Conservation (phyloP, 2,888 invertebrate species). For the Troides oblongomaculatus region DNA sequence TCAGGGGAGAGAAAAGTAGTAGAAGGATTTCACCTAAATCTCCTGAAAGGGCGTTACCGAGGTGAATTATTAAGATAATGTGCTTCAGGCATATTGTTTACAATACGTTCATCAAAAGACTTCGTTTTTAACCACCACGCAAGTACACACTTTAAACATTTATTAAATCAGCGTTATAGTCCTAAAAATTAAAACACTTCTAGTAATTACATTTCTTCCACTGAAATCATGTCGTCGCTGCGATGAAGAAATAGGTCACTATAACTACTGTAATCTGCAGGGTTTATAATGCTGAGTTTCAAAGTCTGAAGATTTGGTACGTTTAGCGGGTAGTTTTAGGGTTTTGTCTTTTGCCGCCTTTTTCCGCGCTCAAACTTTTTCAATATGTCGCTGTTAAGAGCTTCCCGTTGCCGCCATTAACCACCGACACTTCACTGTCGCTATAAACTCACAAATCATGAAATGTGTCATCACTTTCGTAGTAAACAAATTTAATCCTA, state of each 20-base stretch:
- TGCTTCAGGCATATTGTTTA: conserved; percentile 45
- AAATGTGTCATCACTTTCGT: conserved; percentile 61
- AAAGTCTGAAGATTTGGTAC: conserved; percentile 22
- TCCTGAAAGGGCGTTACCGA: conserved; percentile 67
- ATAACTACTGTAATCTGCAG: conserved; percentile 19
- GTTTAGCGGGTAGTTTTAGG: conserved; percentile 24
- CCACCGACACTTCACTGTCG: conserved; percentile 79
- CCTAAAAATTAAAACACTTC: no score
- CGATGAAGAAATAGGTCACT: background rate
- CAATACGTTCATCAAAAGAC: background rate
- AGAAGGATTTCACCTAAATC: conserved; percentile 70
- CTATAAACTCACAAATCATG: conserved; percentile 81
- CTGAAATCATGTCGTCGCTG: background rate
- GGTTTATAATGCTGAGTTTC: conserved; percentile 15
- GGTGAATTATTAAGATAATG: conserved; percentile 71
- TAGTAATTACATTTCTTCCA: background rate
- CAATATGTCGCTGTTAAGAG: conserved; percentile 76
- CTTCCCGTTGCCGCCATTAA: conserved; percentile 78
- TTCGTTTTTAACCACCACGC: no score
- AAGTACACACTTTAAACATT: no score
- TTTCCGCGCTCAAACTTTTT: conserved; percentile 74
- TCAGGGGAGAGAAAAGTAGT: conserved; percentile 68
- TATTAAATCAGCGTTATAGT: no score
- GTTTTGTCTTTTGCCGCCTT: conserved; percentile 42
- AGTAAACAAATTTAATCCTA: conserved; percentile 52